These are phyloP conservation scores for Planiliza haematocheilus DNA, from an alignment of 2,113 vertebrate species.

Conservation along the genomic window DNA sequence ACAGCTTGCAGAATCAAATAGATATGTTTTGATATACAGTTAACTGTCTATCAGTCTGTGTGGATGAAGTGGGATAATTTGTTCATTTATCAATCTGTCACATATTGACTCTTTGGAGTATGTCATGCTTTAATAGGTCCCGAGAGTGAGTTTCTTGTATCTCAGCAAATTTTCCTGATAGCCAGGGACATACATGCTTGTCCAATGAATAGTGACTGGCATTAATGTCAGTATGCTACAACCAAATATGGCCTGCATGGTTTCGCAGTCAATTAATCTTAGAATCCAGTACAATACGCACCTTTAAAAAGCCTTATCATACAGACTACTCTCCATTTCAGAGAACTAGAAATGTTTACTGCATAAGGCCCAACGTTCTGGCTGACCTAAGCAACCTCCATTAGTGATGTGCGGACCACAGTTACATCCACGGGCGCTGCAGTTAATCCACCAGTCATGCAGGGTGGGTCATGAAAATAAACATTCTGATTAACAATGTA, in stretches of 20 bases:
- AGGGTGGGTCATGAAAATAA: too few relatives aligned
- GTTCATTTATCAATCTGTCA: slow-evolving; percentile 83
- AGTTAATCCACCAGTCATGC: too few relatives aligned
- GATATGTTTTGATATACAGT: slow-evolving; percentile 77
- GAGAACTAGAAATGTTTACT: too few relatives aligned
- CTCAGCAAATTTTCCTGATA: slow-evolving; percentile 69
- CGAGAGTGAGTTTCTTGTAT: slow-evolving; percentile 60
- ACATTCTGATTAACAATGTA: too few relatives aligned
- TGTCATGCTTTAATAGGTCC: slow-evolving; percentile 64
- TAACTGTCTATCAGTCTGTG: slow-evolving; percentile 65
- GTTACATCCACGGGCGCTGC: too few relatives aligned
- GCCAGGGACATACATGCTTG: slow-evolving; percentile 31
- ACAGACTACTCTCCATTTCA: too few relatives aligned
- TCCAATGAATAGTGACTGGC: slow-evolving; percentile 66
- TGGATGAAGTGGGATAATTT: slow-evolving; percentile 69
- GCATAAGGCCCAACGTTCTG: too few relatives aligned
- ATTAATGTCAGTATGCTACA: slow-evolving; percentile 29
- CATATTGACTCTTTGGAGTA: slow-evolving; percentile 63
- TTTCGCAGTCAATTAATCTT: too few relatives aligned
- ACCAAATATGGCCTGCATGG: slow-evolving; percentile 1
- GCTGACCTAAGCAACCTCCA: too few relatives aligned
- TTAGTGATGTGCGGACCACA: too few relatives aligned
- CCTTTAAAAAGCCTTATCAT: too few relatives aligned
- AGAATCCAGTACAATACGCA: too few relatives aligned
- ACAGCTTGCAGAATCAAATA: slow-evolving; percentile 66